Base-by-base conservation (phyloP, 2,888 invertebrate genomes). In the Caradrina kadenii region DNA sequence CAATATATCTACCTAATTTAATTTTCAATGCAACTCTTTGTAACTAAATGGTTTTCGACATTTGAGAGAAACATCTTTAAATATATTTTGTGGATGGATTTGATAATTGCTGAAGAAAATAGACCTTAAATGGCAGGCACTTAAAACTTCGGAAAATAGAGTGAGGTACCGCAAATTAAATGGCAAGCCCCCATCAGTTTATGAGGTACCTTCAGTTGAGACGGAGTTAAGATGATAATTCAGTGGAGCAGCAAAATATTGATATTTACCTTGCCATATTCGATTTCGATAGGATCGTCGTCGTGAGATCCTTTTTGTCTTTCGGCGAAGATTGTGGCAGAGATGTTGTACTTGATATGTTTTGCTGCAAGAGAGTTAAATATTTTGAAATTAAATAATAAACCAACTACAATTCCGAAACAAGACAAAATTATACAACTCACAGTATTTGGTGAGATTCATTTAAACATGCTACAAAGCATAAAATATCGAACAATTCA, bases 221-320 rank as follows among this genome's bases (percentile, higher is more conserved):
- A 8, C 3, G 2, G 8, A 35, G 15, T 6, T 45, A 45, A 45
- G 17, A 45, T 45, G 45, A 17, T 3, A 5, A 45, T 45, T 56
- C 0, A n/a, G 26, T 39, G 1, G 7, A 3, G 1, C 2, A 21
- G 21, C 0, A n/a, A 26, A 49, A 63, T 13, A 31, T 11, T 22
- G 2, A 7, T 0, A 53, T 31, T 96, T 93, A 98, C 98, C 98
- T 97, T 81, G 98, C 97, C 96, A 98, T 97, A 90, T 98, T 98
- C 60, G 98, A 98, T 93, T 97, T 98, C 5, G 97, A 96, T 69
- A 97, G 92, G 73, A 96, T 96, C 45, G 96, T 95, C 63, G 97
- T 96, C 22, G 97, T 96, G 39, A 96, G 92, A 90, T 96, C 97
- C 94, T 96, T 97, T 96, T 95, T 98, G 96, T 92, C 98, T 78